These are phyloP conservation scores for Trichosurus vulpecula DNA, from an alignment of 2,797 vertebrate species.

Conservation along the genomic window DNA sequence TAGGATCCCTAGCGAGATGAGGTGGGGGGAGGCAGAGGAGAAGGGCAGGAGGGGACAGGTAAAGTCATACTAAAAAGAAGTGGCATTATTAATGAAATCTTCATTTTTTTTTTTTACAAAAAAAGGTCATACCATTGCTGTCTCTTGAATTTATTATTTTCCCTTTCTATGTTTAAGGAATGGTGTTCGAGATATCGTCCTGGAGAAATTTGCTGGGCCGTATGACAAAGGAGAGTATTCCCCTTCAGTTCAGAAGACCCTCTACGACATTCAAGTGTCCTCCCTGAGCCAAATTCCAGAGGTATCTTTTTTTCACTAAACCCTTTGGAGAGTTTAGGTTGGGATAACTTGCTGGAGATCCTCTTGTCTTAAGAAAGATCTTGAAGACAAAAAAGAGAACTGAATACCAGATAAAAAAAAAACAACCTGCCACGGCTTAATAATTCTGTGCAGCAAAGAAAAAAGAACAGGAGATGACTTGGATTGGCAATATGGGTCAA, in stretches of 20 bases:
- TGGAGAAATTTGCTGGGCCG: constrained; percentile 95
- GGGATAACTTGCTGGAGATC: constrained; percentile 48
- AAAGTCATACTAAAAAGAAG: neutral
- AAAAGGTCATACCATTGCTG: constrained; percentile 27
- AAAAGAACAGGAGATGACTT: constrained; percentile 69
- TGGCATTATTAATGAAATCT: neutral
- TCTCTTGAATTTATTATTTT: neutral
- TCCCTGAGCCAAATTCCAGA: constrained; percentile 88
- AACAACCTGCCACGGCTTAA: constrained; percentile 74
- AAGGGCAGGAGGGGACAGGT: neutral
- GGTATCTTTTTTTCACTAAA: constrained; percentile 83
- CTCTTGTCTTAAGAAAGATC: constrained; percentile 50
- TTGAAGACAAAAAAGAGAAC: constrained; percentile 71
- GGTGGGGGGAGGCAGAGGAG: neutral
- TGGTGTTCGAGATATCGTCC: constrained; percentile 87
- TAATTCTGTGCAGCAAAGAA: constrained; percentile 74
- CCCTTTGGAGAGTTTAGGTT: constrained; percentile 24
- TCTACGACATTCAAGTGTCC: constrained; percentile 91
- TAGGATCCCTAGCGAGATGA: neutral
- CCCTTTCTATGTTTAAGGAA: constrained; percentile 84
- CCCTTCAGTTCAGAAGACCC: constrained; percentile 96
- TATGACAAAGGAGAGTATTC: constrained; percentile 92
- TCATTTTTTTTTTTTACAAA: neutral
- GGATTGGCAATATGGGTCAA: constrained; percentile 63
- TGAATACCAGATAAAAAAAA: constrained; percentile 74